Conservation (phyloP, 2,797 vertebrate genomes). For the Sebastes flavidus region DNA sequence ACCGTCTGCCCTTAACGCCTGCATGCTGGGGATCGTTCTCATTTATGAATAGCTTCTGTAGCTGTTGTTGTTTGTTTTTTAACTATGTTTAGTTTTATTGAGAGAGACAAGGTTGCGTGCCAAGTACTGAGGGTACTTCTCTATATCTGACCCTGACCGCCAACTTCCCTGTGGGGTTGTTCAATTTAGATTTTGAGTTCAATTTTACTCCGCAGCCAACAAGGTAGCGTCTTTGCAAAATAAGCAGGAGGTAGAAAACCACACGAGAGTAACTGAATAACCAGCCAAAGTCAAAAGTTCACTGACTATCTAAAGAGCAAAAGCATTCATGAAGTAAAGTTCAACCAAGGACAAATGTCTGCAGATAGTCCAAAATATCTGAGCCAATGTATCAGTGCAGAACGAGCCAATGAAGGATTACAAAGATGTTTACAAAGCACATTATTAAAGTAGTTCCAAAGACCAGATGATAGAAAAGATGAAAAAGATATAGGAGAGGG, state of each 20-base stretch:
- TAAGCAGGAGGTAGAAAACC: not conserved
- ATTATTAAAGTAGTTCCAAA: not conserved
- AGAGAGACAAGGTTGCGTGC: not conserved
- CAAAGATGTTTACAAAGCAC: not conserved
- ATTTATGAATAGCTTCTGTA: not conserved
- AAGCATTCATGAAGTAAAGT: not conserved
- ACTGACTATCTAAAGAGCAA: not conserved
- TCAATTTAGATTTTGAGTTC: not conserved
- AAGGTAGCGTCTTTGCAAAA: not conserved
- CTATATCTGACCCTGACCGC: constrained; percentile 5
- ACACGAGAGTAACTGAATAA: not conserved
- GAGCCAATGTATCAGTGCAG: not conserved
- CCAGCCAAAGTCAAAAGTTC: constrained; percentile 13
- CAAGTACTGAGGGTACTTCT: not conserved
- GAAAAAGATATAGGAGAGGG: not conserved
- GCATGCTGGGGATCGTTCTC: constrained; percentile 32
- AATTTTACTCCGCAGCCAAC: not conserved
- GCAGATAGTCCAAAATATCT: not conserved
- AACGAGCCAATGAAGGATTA: not conserved
- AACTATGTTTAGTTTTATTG: not conserved
- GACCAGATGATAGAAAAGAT: not conserved
- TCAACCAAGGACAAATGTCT: not conserved
- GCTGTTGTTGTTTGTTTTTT: constrained; percentile 20
- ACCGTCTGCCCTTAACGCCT: constrained; percentile 51
- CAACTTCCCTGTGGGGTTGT: not conserved